These are phyloP conservation scores for Manduca sexta DNA, from an alignment of 1,140 invertebrate genomes.

Conservation along the genomic window DNA sequence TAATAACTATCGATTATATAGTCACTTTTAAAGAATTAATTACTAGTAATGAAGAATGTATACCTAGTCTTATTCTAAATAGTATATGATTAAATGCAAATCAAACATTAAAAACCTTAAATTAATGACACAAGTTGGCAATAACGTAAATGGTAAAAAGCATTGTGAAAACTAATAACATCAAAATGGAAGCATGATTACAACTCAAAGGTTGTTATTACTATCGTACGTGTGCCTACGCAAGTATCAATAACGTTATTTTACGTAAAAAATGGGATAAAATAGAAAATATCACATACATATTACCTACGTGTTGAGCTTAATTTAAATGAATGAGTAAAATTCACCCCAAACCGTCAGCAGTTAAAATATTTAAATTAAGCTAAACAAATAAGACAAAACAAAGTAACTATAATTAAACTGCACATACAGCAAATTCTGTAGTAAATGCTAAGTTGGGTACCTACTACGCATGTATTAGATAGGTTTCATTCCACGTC, in stretches of 20 bases:
- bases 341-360: not conserved
- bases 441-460: constrained; percentile 25
- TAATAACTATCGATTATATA: constrained; percentile 61
- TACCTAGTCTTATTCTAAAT: constrained; percentile 49
- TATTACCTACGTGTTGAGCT: constrained; percentile 71
- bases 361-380: constrained; percentile 53
- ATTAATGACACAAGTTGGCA: constrained; percentile 31
- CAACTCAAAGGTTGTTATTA: constrained; percentile 26
- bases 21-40: constrained; percentile 60
- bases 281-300: constrained; percentile 72
- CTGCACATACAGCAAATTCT: constrained; percentile 21
- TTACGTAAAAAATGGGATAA: constrained; percentile 55
- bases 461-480: constrained; percentile 17
- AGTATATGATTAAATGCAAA: constrained; percentile 56
- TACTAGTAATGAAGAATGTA: constrained; percentile 55
- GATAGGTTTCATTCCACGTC: constrained; percentile 38
- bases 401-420: constrained; percentile 23
- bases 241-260: constrained; percentile 57
- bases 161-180: constrained; percentile 58
- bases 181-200: constrained; percentile 60
- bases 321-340: constrained; percentile 58
- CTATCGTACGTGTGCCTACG: constrained; percentile 15
- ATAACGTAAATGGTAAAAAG: constrained; percentile 63
- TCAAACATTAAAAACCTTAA: constrained; percentile 38
- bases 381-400: constrained; percentile 67